Conservation (phyloP, 53 echinoderm and acorn worm species). For the Patiria pectinifera region DNA sequence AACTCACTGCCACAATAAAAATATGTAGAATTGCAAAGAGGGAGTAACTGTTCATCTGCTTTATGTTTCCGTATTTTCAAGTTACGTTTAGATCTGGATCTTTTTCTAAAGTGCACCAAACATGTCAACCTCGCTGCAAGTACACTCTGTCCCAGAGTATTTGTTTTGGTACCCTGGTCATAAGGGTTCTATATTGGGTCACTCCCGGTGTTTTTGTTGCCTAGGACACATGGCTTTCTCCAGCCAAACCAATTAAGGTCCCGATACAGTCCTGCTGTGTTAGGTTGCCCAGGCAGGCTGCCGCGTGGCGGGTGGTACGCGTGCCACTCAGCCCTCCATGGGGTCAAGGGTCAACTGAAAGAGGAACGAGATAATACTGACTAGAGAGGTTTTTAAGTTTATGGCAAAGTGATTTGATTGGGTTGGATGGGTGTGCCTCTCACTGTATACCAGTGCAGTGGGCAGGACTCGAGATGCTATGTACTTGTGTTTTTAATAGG, state of each 20-base stretch:
- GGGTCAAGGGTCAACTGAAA: conserved; percentile 22
- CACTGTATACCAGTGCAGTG: no score
- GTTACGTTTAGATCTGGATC: no score
- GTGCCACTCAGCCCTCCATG: conserved; percentile 22
- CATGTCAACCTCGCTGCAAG: background rate
- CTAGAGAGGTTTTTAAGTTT: background rate
- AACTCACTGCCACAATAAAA: no score
- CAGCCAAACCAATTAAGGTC: conserved; percentile 48
- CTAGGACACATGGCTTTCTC: conserved; percentile 43
- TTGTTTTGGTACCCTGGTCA: background rate
- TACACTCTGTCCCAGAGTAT: background rate
- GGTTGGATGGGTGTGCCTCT: background rate
- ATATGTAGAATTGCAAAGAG: no score
- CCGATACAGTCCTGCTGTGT: conserved; percentile 44
- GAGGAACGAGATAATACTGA: no score
- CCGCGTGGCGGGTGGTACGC: conserved; percentile 39
- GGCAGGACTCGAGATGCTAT: no score
- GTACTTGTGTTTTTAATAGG: no score
- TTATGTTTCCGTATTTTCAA: no score
- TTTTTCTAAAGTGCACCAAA: no score
- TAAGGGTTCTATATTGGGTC: conserved; percentile 28
- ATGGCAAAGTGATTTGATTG: conserved; percentile 10
- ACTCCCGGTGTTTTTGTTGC: conserved; percentile 46
- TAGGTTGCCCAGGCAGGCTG: conserved; percentile 37
- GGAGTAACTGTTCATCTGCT: no score